Evolutionary conservation across 2,888 invertebrate species (phyloP), one percentile per base, ranked within the genome.

Genomic region (Matsumyia berberina): DNA sequence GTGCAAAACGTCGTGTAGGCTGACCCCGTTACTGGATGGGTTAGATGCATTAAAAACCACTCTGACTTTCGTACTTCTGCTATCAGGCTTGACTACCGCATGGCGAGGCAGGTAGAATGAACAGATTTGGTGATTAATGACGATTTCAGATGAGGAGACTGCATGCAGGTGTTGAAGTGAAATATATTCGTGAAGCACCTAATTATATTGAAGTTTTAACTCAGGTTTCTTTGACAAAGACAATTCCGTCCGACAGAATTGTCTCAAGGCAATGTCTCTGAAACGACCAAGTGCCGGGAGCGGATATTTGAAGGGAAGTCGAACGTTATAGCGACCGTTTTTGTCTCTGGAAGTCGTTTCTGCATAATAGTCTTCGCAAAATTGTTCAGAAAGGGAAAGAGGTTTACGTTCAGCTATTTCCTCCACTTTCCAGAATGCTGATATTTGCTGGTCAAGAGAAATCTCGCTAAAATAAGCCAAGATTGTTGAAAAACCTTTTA

Each of bases 11-110:
- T 70, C 87, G 62, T 87, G 88, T 60, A 57, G 76, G 19, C 76
- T 85, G 0, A n/a, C 11, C 1, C 69, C 78, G 0, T 87, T 82
- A 4, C 78, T 53, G 2, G 87, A 57, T 29, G 82, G 66, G 0
- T 80, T 86, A 0, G 87, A 88, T 0, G 86, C 88, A 55, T 87
- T 87, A 55, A 87, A 87, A 2, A 88, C 88, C 0, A 87, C 87
- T 0, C 87, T 80, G 9, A 88, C 5, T 53, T 88, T 87, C 0
- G 86, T 88, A 0, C 87, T 64, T 7, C 3, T 37, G 29, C 77
- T 72, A 5, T 57, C 62, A 2, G 62, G 37, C n/a, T n/a, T n/a
- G n/a, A n/a, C n/a, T n/a, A n/a, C n/a, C n/a, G n/a, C n/a, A n/a
- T n/a, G n/a, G n/a, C 31, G 62, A 5, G 42, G 62, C 2, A 73